A percentile compares a stretch with the other conserved stretches of the same genome.
Evolutionary conservation across 1,140 invertebrate genomes (phyloP).

Genomic region (Dreissena rostriformis): DNA sequence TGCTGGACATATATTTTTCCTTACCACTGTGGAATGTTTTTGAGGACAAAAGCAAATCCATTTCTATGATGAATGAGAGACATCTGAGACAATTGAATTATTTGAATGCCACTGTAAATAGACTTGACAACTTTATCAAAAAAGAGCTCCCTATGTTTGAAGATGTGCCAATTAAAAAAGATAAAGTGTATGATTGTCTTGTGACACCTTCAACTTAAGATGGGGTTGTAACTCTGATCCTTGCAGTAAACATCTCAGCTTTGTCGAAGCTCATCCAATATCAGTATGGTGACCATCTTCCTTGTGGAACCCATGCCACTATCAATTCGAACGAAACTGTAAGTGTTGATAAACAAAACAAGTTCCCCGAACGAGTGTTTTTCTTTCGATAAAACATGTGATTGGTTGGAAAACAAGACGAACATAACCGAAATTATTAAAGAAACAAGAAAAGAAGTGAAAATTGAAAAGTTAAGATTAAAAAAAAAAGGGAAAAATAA

Average conservation of each 20-base stretch:
- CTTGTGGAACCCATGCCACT: background rate
- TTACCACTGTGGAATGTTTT: constrained; percentile 7
- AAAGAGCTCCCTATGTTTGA: background rate
- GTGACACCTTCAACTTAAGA: background rate
- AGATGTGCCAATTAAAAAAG: constrained; percentile 7
- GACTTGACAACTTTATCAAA: constrained; percentile 10
- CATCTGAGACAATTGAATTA: background rate
- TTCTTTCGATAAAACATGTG: background rate
- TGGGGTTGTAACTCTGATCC: background rate
- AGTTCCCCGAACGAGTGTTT: background rate
- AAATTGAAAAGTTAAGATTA: background rate
- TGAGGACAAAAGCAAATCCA: background rate
- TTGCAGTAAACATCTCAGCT: background rate
- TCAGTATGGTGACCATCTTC: constrained; percentile 3
- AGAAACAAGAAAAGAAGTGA: constrained; percentile 11
- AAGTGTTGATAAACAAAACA: constrained; percentile 9
- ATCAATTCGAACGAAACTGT: background rate
- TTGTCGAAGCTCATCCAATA: background rate
- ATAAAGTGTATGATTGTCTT: background rate
- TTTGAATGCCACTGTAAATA: background rate
- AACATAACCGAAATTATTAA: constrained; percentile 1
- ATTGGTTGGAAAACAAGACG: constrained; percentile 33
- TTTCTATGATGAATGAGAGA: background rate
- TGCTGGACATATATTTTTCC: constrained; percentile 19
- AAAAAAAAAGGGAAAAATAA: background rate